phyloP scores from a whole-genome alignment of 2,888 invertebrate species.

The Euproctis similis region DNA sequence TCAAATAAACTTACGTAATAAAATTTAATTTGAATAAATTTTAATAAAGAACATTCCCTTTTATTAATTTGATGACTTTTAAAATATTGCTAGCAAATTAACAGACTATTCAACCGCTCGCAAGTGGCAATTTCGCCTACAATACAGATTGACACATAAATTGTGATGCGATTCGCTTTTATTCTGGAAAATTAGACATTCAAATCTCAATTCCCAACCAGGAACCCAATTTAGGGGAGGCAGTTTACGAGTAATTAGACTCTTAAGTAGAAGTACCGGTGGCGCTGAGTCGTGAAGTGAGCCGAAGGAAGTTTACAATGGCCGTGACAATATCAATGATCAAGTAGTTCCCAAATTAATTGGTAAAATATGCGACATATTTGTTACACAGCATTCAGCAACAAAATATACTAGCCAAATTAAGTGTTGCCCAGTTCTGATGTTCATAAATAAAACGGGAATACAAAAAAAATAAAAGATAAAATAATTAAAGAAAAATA shows the following conservation, averaged over 20 bases:
- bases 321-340: conserved; percentile 40
- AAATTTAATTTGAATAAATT: too few species aligned
- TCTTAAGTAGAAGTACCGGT: conserved; percentile 57
- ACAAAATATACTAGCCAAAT: neutral
- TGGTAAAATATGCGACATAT: too few species aligned
- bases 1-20: too few species aligned
- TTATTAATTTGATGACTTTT: conserved; percentile 1
- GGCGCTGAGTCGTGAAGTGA: conserved; percentile 28
- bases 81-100: conserved; percentile 10
- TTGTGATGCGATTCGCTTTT: conserved; percentile 52
- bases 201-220: conserved; percentile 63
- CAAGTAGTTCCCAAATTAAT: too few species aligned
- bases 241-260: conserved; percentile 70
- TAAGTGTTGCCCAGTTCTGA: neutral
- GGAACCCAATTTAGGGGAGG: conserved; percentile 61
- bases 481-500: too few species aligned
- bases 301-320: conserved; percentile 48
- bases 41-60: neutral
- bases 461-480: too few species aligned
- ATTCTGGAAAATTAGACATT: conserved; percentile 65
- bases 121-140: conserved; percentile 25
- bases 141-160: conserved; percentile 55
- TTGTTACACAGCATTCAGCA: too few species aligned
- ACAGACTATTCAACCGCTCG: conserved; percentile 18
- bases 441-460: too few species aligned